Percentiles rank a stretch among this genome's conserved stretches.
Evolutionary conservation across 2,797 vertebrate genomes (phyloP).

Genomic region (Alectoris magna): DNA sequence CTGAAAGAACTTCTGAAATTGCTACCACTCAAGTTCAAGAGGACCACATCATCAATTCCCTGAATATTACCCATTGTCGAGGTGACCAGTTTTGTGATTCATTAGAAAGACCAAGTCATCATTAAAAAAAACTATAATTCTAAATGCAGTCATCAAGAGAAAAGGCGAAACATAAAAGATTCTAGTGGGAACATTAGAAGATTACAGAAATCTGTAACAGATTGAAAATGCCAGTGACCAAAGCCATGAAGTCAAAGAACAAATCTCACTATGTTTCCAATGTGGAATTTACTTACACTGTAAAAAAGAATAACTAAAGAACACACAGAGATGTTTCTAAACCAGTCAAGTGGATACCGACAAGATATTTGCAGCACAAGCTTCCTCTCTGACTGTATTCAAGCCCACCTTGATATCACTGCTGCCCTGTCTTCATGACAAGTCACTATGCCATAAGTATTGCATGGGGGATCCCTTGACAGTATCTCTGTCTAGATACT

Average conservation of each 20-base stretch:
- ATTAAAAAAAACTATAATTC: background rate
- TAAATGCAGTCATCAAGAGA: background rate
- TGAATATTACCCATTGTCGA: background rate
- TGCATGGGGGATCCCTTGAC: background rate
- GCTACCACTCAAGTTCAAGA: conserved; percentile 34
- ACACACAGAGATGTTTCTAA: background rate
- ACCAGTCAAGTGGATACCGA: background rate
- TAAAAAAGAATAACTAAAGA: background rate
- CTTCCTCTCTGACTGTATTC: background rate
- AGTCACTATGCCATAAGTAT: background rate
- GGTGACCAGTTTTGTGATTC: background rate
- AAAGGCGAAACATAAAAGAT: background rate
- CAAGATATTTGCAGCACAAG: background rate
- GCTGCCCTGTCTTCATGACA: background rate
- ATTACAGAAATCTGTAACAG: background rate
- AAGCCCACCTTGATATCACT: background rate
- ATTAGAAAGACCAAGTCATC: background rate
- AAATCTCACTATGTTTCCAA: background rate
- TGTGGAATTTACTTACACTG: background rate
- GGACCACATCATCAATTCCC: background rate
- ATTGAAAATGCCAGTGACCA: background rate
- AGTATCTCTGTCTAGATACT: background rate
- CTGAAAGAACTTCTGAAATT: conserved; percentile 52
- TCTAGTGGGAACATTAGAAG: background rate
- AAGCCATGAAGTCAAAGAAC: background rate